phyloP scores from a whole-genome alignment of 2,797 vertebrate species.

The Melanotaenia parkinsoni region DNA sequence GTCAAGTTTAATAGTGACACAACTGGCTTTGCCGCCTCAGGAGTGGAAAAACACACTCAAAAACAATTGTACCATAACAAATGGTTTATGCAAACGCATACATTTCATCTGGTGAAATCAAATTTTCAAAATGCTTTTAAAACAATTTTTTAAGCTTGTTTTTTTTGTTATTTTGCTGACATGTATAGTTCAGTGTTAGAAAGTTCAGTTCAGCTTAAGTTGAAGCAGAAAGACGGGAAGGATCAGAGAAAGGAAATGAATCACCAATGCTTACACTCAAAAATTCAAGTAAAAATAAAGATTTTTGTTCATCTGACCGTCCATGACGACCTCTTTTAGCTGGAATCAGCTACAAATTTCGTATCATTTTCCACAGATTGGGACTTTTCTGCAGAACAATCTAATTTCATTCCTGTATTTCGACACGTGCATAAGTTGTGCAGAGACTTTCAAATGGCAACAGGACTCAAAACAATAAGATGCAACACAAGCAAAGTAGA shows the following conservation, averaged over 20 bases:
- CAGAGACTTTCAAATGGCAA: neutral
- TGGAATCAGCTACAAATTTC: neutral
- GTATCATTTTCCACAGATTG: neutral
- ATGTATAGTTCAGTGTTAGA: neutral
- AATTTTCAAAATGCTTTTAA: neutral
- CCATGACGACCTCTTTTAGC: neutral
- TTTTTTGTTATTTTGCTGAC: neutral
- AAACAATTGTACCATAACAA: neutral
- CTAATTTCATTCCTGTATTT: neutral
- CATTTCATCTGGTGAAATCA: neutral
- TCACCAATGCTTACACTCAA: neutral
- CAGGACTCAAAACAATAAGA: neutral
- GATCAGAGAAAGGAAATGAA: neutral
- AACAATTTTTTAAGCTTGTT: neutral
- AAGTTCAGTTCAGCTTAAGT: neutral
- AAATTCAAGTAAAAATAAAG: neutral
- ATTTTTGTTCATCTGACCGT: neutral
- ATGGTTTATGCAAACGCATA: neutral
- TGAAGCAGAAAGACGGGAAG: neutral
- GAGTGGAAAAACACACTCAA: constrained; percentile 30
- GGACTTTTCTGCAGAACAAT: neutral
- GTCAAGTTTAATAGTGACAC: constrained; percentile 11
- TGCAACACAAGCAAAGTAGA: neutral
- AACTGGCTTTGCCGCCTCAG: neutral
- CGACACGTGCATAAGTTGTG: neutral